Evolutionary conservation across 2,797 vertebrate species (phyloP), one percentile per base, ranked within the genome.

Genomic region (Alcedo quadribrachys): DNA sequence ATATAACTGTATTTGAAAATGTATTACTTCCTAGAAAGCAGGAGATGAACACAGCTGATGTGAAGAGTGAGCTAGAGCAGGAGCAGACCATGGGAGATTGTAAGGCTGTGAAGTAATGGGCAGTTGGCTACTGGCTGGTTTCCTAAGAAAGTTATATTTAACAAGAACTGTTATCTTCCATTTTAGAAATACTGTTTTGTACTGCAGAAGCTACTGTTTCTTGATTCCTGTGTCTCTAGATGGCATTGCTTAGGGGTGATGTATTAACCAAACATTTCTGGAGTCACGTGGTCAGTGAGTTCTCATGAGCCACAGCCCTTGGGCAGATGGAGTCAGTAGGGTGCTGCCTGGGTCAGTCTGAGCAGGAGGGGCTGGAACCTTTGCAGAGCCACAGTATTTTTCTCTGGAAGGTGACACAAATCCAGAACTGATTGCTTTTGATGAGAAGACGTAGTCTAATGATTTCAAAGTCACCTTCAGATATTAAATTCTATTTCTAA

Each of bases 71-170:
- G 42, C 43, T 73, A n/a, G 58, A 20, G 80, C 50, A 92, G 66
- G 63, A 78, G 40, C 81, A 50, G 73, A 10, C 51, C 5, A 0
- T 35, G 75, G 58, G 63, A 91, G 33, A 30, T 37, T 81, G 11
- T 17, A 20, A 63, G 37, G 32, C 57, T 90, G 11, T 90, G 90
- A 90, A 75, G 73, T 89, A 76, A 92, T 53, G 42, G 46, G 79
- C 67, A 84, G 50, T 61, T 96, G 46, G 79, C 67, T 82, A 50
- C 63, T 96, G 93, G 88, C 78, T 85, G 9, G 71, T 63, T 87
- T 89, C 81, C 73, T 68, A 11, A 46, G 55, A 40, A 46, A 85
- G 45, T 90, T 92, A 21, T 30, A 43, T 71, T 83, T 89, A 54
- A 88, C 65, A 37, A 78, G 88, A 90, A 55, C 67, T 58, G 48